Conservation (phyloP, 2,797 vertebrate genomes). For the Syngnathus rostellatus region DNA sequence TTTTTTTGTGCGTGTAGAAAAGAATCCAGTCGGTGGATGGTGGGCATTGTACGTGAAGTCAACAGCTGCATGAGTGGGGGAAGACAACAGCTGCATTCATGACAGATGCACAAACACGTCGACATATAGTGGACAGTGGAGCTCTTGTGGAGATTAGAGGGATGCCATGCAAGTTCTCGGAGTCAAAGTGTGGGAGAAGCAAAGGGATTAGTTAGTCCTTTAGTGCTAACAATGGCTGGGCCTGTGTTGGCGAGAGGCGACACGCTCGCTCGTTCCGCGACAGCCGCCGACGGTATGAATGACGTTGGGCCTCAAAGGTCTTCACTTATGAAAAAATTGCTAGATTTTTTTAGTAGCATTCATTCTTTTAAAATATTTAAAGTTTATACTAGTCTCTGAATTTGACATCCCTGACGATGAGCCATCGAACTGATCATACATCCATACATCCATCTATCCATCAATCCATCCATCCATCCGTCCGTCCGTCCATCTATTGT, state of each 20-base stretch:
- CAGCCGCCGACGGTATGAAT: slow-evolving; percentile 35
- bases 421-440: neutral
- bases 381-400: too few relatives aligned
- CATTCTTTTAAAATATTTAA: too few relatives aligned
- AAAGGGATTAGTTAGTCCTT: slow-evolving; percentile 42
- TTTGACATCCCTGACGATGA: too few relatives aligned
- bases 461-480: neutral
- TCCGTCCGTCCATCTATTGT: slow-evolving; percentile 7
- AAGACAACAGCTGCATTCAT: slow-evolving; percentile 58
- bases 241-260: slow-evolving; percentile 40
- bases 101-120: slow-evolving; percentile 43
- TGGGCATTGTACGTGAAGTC: slow-evolving; percentile 21
- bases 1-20: slow-evolving; percentile 10
- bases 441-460: neutral
- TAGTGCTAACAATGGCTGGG: slow-evolving; percentile 41
- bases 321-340: too few relatives aligned
- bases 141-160: slow-evolving; percentile 55
- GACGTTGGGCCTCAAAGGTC: slow-evolving; percentile 39
- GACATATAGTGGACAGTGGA: slow-evolving; percentile 51
- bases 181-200: slow-evolving; percentile 48
- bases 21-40: slow-evolving; percentile 7
- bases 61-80: slow-evolving; percentile 51
- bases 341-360: too few relatives aligned
- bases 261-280: slow-evolving; percentile 31
- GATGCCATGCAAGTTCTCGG: slow-evolving; percentile 48